Percentiles rank a stretch among this genome's conserved stretches.
Evolutionary conservation across 2,797 vertebrate species (phyloP).

Genomic region (Cynodonichthys magdalenae): DNA sequence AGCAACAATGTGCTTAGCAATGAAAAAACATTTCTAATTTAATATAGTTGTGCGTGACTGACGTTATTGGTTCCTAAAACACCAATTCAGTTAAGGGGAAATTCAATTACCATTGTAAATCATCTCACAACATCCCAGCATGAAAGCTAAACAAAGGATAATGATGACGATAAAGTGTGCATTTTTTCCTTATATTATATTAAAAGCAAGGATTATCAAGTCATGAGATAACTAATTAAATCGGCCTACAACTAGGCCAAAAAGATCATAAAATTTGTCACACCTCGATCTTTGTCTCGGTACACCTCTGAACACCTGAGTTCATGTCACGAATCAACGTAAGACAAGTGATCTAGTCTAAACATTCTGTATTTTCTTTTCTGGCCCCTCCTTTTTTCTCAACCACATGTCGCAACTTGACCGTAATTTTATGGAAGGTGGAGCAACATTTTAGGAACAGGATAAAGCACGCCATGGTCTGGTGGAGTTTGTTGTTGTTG

Average conservation of each 20-base stretch:
- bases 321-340: conserved; percentile 16
- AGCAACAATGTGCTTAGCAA: conserved; percentile 10
- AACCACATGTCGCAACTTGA: conserved; percentile 69
- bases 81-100: conserved; percentile 41
- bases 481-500: conserved; percentile 37
- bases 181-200: conserved; percentile 16
- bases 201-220: conserved; percentile 7
- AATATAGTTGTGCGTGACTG: conserved; percentile 55
- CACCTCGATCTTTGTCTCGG: background rate
- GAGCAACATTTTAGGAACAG: conserved; percentile 49
- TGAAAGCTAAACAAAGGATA: conserved; percentile 20
- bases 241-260: too few relatives aligned
- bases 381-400: conserved; percentile 29
- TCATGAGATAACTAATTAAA: too few relatives aligned
- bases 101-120: conserved; percentile 49
- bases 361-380: conserved; percentile 31
- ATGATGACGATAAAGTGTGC: background rate
- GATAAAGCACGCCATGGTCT: conserved; percentile 55
- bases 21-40: conserved; percentile 38
- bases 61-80: conserved; percentile 46
- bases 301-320: background rate
- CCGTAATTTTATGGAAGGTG: conserved; percentile 44
- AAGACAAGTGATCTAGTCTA: conserved; percentile 21
- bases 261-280: too few relatives aligned
- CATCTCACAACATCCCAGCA: conserved; percentile 25